Evolutionary conservation across 2,797 vertebrate genomes (phyloP).

Genomic region (Buphagus erythrorhynchus): DNA sequence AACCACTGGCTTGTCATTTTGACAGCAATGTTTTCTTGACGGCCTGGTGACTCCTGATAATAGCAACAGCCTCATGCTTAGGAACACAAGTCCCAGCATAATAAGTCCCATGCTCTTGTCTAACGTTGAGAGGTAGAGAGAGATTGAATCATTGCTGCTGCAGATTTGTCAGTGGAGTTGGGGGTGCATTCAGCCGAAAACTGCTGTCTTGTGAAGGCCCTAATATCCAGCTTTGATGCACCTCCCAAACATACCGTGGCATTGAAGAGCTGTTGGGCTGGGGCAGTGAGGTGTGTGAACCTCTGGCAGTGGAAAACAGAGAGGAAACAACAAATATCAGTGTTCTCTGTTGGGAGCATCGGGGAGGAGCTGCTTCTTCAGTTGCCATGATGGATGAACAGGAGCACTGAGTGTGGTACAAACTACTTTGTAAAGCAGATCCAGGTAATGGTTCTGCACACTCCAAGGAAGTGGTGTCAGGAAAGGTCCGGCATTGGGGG

Average conservation of each 20-base stretch:
- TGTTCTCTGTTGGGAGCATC: neutral
- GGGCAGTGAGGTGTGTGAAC: neutral
- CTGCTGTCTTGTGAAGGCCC: neutral
- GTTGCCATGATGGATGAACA: neutral
- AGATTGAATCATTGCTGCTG: neutral
- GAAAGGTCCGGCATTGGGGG: neutral
- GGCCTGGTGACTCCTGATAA: slow-evolving; percentile 43
- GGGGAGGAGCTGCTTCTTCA: neutral
- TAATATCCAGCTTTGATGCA: neutral
- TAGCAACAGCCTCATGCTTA: neutral
- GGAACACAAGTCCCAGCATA: slow-evolving; percentile 10
- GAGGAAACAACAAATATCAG: neutral
- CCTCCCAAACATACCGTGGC: neutral
- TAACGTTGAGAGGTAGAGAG: neutral
- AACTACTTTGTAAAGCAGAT: neutral
- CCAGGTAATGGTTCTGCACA: neutral
- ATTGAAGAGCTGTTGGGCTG: neutral
- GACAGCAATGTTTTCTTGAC: slow-evolving; percentile 39
- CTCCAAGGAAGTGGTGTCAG: neutral
- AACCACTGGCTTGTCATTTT: slow-evolving; percentile 14
- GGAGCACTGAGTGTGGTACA: neutral
- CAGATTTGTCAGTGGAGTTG: neutral
- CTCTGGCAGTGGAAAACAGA: neutral
- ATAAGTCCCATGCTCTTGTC: slow-evolving; percentile 31
- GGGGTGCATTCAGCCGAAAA: neutral